Evolutionary conservation across 2,113 vertebrate genomes (phyloP), one percentile per base, ranked within the genome.

Genomic region (Xiphophorus hellerii): DNA sequence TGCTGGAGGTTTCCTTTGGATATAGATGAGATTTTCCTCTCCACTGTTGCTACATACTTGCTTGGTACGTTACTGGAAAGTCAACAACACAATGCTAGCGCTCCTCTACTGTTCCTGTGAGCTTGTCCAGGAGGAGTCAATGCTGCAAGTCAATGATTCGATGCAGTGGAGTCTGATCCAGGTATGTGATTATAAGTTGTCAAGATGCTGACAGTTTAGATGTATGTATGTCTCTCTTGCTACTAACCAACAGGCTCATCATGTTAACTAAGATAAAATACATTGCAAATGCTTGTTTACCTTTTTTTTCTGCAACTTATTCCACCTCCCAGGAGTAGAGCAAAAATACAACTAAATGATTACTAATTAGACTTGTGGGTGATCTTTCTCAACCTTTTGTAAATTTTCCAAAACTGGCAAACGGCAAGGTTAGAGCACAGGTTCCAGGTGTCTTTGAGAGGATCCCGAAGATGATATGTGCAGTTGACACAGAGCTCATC

Each of bases 371-470:
- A 87, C 68, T 65, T 77, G 76, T 75, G 51, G 81, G 37, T 58
- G 78, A 69, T 80, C 78, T 84, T 73, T 60, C 68, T 15, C 83
- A 81, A 92, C 90, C 91, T 87, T 89, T 69, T 31, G 80, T 51
- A 88, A 91, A 58, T 90, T 84, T 83, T 84, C 81, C 88, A 73
- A 91, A 93, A 93, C 88, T 87, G 90, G 72, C 80, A 91, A 92
- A 92, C 63, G 72, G 86, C 76, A 84, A 88, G 91, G 91, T 90
- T 87, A 63, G 10, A 77, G 84, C 90, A 73, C 69, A 82, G 80
- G 84, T 76, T 67, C 81, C 65, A 27, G 69, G 85, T 84, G 82
- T 82, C 85, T 84, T 85, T 81, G 77, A 85, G 84, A 77, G 61
- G 20, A 74, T 79, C 74, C 77, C 78, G 62, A 72, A 66, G 76